Evolutionary conservation across 2,113 vertebrate genomes (phyloP).

Genomic region (Anarhynchus alexandrinus): DNA sequence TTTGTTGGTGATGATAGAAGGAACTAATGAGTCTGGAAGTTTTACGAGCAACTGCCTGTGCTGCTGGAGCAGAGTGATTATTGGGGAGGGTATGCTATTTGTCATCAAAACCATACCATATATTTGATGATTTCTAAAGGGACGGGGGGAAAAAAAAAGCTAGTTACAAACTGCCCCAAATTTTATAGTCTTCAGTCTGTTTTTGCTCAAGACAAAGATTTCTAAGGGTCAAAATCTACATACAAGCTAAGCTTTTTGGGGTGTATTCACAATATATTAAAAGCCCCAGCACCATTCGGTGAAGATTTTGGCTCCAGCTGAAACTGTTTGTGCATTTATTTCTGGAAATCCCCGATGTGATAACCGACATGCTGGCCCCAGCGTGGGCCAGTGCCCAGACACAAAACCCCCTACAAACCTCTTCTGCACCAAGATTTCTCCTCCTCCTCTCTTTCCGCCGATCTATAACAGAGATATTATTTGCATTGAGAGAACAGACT

Average conservation of each 20-base stretch:
- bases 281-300: accelerated
- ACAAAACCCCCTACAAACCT: not conserved
- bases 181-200: not conserved
- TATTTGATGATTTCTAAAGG: not conserved
- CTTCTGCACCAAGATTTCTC: not conserved
- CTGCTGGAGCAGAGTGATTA: not conserved
- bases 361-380: not conserved
- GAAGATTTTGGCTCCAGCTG: not conserved
- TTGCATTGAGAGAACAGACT: not conserved
- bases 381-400: not conserved
- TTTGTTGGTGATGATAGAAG: not conserved
- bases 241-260: not conserved
- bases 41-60: not conserved
- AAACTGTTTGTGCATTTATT: not conserved
- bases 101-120: not conserved
- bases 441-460: not conserved
- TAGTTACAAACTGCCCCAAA: not conserved
- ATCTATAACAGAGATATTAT: not conserved
- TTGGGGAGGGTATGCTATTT: not conserved
- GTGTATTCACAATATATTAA: accelerated
- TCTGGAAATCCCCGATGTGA: not conserved
- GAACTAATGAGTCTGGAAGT: not conserved
- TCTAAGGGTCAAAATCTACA: not conserved
- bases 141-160: too few relatives aligned
- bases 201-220: not conserved